Evolutionary conservation across 2,797 vertebrate genomes (phyloP).

Genomic region (Scleropages formosus): DNA sequence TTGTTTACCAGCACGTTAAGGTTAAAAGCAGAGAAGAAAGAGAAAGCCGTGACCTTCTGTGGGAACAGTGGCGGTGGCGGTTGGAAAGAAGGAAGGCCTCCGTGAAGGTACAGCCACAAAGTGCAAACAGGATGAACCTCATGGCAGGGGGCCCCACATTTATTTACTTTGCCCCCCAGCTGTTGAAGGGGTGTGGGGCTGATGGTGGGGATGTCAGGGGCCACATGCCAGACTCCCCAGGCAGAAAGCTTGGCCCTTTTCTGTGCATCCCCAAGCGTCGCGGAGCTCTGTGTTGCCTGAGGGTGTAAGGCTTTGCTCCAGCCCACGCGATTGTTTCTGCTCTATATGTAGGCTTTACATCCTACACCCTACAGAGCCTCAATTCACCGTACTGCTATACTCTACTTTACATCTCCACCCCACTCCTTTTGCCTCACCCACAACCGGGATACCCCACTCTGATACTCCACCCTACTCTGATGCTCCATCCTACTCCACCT

Average conservation of each 20-base stretch:
- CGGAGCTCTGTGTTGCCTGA: not conserved
- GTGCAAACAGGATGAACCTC: conserved; percentile 52
- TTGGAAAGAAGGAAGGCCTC: conserved; percentile 28
- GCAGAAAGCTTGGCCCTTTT: conserved; percentile 68
- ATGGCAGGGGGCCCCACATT: conserved; percentile 52
- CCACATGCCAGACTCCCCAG: conserved; percentile 78
- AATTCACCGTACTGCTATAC: not conserved
- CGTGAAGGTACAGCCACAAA: conserved; percentile 53
- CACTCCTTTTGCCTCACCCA: not conserved
- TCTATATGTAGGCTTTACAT: not conserved
- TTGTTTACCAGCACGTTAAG: conserved; percentile 24
- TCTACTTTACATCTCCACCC: not conserved
- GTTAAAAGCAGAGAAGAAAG: conserved; percentile 24
- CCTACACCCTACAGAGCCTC: not conserved
- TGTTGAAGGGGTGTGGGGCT: conserved; percentile 29
- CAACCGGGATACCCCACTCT: not conserved
- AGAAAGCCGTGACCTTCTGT: conserved; percentile 26
- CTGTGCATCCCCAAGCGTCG: not conserved
- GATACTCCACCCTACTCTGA: not conserved
- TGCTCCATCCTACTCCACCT: not conserved
- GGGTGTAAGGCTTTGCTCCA: too few species aligned
- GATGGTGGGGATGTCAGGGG: conserved; percentile 59
- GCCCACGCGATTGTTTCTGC: not conserved
- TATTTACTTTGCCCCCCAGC: conserved; percentile 76
- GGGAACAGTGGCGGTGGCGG: conserved; percentile 46